Evolutionary conservation across 2,888 invertebrate species (phyloP).

Genomic region (Eilema caniola): DNA sequence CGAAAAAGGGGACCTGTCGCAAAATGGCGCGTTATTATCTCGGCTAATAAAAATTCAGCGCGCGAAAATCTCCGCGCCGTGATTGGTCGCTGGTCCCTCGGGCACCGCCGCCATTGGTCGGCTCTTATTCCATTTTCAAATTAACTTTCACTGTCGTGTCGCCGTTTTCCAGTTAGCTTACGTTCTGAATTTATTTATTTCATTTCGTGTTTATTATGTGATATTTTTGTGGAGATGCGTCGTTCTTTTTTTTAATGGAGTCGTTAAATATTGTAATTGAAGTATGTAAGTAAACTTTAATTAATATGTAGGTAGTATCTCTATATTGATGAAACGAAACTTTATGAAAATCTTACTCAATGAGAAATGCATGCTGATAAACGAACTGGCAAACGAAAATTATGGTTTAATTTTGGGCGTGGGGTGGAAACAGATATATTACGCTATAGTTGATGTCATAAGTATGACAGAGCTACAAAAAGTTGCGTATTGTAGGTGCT

Average conservation of each 20-base stretch:
- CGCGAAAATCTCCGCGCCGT: conserved; percentile 79
- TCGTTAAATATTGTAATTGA: conserved; percentile 9
- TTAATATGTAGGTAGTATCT: neutral
- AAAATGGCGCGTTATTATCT: conserved; percentile 86
- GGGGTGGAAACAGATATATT: too few relatives aligned
- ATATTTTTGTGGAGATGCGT: conserved; percentile 46
- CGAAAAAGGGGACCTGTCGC: conserved; percentile 79
- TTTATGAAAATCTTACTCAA: neutral
- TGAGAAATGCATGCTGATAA: neutral
- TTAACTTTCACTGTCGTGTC: conserved; percentile 85
- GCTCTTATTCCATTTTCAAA: conserved; percentile 85
- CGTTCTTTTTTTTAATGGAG: conserved; percentile 30
- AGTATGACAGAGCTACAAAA: too few relatives aligned
- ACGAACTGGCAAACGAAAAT: too few relatives aligned
- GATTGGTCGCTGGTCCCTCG: conserved; percentile 78
- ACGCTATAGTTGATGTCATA: too few relatives aligned
- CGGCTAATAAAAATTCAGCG: conserved; percentile 86
- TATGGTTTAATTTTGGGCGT: too few relatives aligned
- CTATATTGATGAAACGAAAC: neutral
- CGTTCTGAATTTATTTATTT: conserved; percentile 70
- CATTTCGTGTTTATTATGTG: conserved; percentile 69
- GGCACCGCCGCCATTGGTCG: conserved; percentile 76
- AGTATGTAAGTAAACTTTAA: conserved; percentile 6
- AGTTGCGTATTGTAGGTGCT: too few relatives aligned
- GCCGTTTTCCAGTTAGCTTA: conserved; percentile 74